Conservation (phyloP, 2,797 vertebrate species). For the Discoglossus pictus region DNA sequence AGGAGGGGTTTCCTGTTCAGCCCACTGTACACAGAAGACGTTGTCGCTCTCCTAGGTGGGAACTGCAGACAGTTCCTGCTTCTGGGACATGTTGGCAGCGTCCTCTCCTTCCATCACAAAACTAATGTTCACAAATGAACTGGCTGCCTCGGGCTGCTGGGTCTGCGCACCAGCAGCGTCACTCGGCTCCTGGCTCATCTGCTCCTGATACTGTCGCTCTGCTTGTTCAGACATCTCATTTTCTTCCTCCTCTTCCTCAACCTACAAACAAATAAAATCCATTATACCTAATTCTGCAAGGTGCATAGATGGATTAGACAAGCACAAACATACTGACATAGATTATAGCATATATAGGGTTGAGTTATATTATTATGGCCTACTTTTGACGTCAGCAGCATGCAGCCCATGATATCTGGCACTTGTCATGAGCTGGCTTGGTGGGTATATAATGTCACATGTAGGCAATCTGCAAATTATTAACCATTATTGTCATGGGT, state of each 20-base stretch:
- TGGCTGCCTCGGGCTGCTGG: constrained; percentile 68
- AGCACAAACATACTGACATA: too few relatives aligned
- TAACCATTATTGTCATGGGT: too few relatives aligned
- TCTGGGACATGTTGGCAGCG: constrained; percentile 59
- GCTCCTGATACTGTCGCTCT: constrained; percentile 76
- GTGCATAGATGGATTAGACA: too few relatives aligned
- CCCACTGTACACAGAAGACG: background rate
- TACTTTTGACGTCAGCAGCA: too few relatives aligned
- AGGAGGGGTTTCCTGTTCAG: background rate
- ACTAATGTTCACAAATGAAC: constrained; percentile 74
- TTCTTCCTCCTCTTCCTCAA: constrained; percentile 87
- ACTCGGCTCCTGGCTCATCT: constrained; percentile 64
- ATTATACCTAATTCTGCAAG: too few relatives aligned
- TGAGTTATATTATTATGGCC: too few relatives aligned
- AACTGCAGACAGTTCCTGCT: constrained; percentile 73
- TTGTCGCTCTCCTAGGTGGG: constrained; percentile 68
- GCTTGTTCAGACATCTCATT: constrained; percentile 87
- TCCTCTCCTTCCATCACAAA: constrained; percentile 79
- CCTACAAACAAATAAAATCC: constrained; percentile 64
- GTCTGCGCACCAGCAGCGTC: constrained; percentile 64
- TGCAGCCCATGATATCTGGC: too few relatives aligned
- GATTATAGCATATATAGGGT: too few relatives aligned
- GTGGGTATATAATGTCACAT: too few relatives aligned
- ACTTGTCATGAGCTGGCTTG: too few relatives aligned
- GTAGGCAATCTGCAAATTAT: too few relatives aligned